Evolutionary conservation across 2,797 vertebrate genomes (phyloP).

Genomic region (Hypotaenidia philippensis): DNA sequence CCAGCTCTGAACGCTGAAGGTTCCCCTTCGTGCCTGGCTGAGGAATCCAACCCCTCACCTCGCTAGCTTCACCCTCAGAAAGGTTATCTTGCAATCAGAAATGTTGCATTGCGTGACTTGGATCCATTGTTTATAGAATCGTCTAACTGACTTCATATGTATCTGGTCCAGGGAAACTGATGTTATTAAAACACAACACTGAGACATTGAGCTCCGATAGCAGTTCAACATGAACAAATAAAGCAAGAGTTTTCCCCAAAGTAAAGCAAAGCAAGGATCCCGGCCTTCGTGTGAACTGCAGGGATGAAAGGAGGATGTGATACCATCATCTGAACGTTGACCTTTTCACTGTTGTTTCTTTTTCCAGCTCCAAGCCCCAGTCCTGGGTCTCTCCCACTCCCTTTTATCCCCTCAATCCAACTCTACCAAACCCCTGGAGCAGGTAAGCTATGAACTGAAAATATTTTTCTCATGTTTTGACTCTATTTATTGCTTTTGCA

Average conservation of each 20-base stretch:
- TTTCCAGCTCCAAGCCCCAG: slow-evolving; percentile 67
- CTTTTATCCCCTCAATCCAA: slow-evolving; percentile 67
- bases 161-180: slow-evolving; percentile 78
- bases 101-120: slow-evolving; percentile 74
- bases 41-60: slow-evolving; percentile 69
- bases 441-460: slow-evolving; percentile 58
- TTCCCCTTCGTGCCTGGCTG: slow-evolving; percentile 39
- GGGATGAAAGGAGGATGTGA: slow-evolving; percentile 80
- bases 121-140: slow-evolving; percentile 79
- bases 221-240: slow-evolving; percentile 83
- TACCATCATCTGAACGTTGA: slow-evolving; percentile 80
- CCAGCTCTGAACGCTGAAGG: neutral
- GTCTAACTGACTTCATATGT: slow-evolving; percentile 79
- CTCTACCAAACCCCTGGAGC: slow-evolving; percentile 57
- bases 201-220: slow-evolving; percentile 78
- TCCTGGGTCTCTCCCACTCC: slow-evolving; percentile 44
- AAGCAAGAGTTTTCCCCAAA: slow-evolving; percentile 76
- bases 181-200: slow-evolving; percentile 81
- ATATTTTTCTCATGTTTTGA: slow-evolving; percentile 61
- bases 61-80: slow-evolving; percentile 37
- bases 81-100: slow-evolving; percentile 80
- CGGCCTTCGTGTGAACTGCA: slow-evolving; percentile 75
- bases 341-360: slow-evolving; percentile 80
- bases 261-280: slow-evolving; percentile 75
- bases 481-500: slow-evolving; percentile 55